Percentiles rank a stretch among this genome's conserved stretches.
Conservation (phyloP, 35 echinoderm and acorn worm genomes). For the Holothuria glaberrima region DNA sequence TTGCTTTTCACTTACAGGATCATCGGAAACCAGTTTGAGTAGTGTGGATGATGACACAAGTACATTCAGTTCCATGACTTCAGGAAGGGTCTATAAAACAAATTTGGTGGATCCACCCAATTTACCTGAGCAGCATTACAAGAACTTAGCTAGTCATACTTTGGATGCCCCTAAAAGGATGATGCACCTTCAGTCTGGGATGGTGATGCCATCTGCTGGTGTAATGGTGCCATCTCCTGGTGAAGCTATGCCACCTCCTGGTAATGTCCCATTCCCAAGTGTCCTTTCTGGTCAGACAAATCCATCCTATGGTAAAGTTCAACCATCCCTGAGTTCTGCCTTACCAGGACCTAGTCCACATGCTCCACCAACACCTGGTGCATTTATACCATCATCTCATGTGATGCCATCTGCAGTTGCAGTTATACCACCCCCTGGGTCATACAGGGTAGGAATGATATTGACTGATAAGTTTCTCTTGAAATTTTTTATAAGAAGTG, state of each 20-base stretch:
- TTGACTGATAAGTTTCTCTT: background rate
- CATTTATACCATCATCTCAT: too few species aligned
- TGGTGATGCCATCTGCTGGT: background rate
- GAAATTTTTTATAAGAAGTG: too few species aligned
- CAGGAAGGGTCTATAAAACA: background rate
- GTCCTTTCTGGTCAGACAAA: too few species aligned
- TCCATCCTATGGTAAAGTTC: too few species aligned
- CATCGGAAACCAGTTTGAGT: background rate
- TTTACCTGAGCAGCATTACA: background rate
- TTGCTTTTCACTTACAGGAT: slow-evolving; percentile 1
- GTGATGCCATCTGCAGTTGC: too few species aligned
- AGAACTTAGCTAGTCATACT: background rate
- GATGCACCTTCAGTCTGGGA: too few species aligned
- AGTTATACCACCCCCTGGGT: slow-evolving; percentile 21
- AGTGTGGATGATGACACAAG: slow-evolving; percentile 25
- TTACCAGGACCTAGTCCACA: too few species aligned
- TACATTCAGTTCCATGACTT: background rate
- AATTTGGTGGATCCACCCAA: background rate
- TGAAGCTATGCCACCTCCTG: background rate
- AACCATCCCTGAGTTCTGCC: too few species aligned
- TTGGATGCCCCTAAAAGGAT: background rate
- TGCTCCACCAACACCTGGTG: too few species aligned
- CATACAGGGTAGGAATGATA: background rate
- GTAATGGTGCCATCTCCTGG: background rate
- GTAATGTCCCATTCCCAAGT: too few species aligned